Conservation (phyloP, 2,888 invertebrate genomes). For the Xestobium rufovillosum region DNA sequence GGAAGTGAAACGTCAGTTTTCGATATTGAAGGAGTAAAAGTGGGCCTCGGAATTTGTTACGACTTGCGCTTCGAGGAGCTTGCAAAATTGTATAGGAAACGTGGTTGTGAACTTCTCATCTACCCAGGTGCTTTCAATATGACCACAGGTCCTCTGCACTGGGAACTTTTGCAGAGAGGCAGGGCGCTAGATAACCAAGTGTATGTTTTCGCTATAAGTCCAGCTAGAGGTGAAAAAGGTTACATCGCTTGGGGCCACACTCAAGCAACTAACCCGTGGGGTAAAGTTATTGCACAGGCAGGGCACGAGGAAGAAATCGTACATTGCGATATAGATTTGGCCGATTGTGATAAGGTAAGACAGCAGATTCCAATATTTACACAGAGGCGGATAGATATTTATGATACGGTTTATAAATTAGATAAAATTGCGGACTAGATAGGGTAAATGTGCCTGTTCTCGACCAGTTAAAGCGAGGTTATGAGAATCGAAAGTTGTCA, state of each 20-base stretch:
- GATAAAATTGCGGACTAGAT: no score
- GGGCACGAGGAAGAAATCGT: conserved; percentile 65
- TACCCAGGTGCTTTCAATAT: conserved; percentile 96
- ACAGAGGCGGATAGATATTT: conserved; percentile 42
- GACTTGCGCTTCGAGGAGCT: conserved; percentile 89
- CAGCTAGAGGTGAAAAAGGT: conserved; percentile 67
- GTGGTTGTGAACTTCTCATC: conserved; percentile 76
- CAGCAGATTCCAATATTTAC: conserved; percentile 72
- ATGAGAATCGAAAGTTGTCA: no score
- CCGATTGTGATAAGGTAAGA: conserved; percentile 65
- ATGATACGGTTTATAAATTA: no score
- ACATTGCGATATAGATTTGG: conserved; percentile 68
- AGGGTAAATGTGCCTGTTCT: no score
- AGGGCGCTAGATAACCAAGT: conserved; percentile 86
- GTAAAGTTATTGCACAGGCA: conserved; percentile 60
- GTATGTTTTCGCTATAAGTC: conserved; percentile 77
- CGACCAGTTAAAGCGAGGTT: no score
- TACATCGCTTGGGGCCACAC: conserved; percentile 91
- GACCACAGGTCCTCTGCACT: conserved; percentile 92
- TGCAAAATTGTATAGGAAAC: conserved; percentile 60
- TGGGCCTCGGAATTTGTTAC: conserved; percentile 93
- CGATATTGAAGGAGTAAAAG: conserved; percentile 59
- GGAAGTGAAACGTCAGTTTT: conserved; percentile 71
- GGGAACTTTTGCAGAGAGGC: conserved; percentile 75
- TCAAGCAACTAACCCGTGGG: conserved; percentile 78